Evolutionary conservation across 2,888 invertebrate species (phyloP).

Genomic region (Calameuta idolon): DNA sequence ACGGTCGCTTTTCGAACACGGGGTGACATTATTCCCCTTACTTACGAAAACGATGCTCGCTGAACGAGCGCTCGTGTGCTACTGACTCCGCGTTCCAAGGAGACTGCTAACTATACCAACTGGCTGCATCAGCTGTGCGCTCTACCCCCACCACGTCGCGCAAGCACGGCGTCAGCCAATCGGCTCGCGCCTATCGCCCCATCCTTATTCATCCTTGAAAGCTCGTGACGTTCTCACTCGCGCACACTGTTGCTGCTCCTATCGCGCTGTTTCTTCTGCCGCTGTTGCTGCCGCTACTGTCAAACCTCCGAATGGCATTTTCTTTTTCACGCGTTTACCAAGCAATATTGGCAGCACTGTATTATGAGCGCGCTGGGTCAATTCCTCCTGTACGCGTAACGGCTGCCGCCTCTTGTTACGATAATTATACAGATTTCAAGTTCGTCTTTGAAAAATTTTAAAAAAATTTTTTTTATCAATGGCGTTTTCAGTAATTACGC

Average conservation of each 20-base stretch:
- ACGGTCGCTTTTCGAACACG: constrained; percentile 53
- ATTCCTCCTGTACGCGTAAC: not conserved
- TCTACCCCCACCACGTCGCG: constrained; percentile 65
- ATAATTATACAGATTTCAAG: not conserved
- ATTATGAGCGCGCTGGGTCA: not conserved
- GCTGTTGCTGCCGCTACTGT: constrained; percentile 1
- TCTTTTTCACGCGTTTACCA: not conserved
- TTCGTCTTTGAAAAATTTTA: not conserved
- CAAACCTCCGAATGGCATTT: not conserved
- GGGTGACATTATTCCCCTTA: constrained; percentile 52
- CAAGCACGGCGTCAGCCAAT: constrained; percentile 21
- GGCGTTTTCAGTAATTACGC: not conserved
- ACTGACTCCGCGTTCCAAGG: constrained; percentile 59
- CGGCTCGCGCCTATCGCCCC: constrained; percentile 24
- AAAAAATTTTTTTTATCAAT: not conserved
- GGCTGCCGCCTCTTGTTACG: not conserved
- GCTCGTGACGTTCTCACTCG: constrained; percentile 17
- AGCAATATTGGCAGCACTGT: not conserved
- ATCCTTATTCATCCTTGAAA: constrained; percentile 52
- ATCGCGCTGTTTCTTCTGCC: not conserved
- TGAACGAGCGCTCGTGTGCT: constrained; percentile 66
- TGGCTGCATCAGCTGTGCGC: constrained; percentile 72
- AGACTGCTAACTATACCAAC: constrained; percentile 71
- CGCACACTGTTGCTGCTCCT: constrained; percentile 7
- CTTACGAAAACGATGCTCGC: constrained; percentile 57